Conservation (phyloP, 2,797 vertebrate genomes). For the Rhinophrynus dorsalis region DNA sequence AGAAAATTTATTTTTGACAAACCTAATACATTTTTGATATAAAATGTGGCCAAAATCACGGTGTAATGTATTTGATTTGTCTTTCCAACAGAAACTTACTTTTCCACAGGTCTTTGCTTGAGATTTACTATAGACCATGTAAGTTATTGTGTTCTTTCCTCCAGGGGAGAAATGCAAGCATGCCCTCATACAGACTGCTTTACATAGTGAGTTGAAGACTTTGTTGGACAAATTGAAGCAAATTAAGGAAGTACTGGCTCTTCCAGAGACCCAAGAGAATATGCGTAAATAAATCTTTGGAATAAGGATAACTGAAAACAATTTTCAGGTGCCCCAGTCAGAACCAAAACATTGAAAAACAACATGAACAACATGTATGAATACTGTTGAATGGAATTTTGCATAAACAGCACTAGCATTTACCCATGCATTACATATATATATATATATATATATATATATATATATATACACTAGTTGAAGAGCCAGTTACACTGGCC, state of each 20-base stretch:
- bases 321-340: conserved; percentile 29
- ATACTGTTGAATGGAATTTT: background rate
- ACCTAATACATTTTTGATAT: conserved; percentile 62
- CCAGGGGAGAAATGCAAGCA: conserved; percentile 70
- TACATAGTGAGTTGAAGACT: conserved; percentile 64
- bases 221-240: conserved; percentile 68
- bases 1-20: conserved; percentile 65
- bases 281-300: conserved; percentile 71
- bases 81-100: conserved; percentile 53
- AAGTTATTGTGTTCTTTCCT: conserved; percentile 65
- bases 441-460: background rate
- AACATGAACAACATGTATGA: background rate
- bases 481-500: too few species aligned
- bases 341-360: conserved; percentile 1
- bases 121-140: conserved; percentile 56
- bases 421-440: too few species aligned
- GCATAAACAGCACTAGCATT: background rate
- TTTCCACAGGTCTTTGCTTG: conserved; percentile 49
- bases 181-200: conserved; percentile 68
- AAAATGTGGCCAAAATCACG: conserved; percentile 38
- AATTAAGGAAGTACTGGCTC: conserved; percentile 73
- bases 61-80: conserved; percentile 36
- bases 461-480: too few species aligned
- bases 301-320: conserved; percentile 49
- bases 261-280: conserved; percentile 67